These are phyloP conservation scores for Rotaria sp. DNA, from an alignment of 2,888 invertebrate species.

Conservation along the genomic window DNA sequence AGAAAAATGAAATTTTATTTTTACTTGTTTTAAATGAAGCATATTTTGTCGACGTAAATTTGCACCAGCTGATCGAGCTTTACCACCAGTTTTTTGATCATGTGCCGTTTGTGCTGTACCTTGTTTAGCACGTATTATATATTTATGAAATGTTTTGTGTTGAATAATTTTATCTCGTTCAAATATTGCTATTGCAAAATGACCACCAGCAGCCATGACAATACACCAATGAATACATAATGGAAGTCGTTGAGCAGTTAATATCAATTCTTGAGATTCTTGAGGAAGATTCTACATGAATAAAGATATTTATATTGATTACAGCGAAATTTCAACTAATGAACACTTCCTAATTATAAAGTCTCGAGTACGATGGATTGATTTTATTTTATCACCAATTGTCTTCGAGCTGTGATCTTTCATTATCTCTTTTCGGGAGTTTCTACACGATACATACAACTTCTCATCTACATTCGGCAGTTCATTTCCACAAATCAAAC, in stretches of 20 bases:
- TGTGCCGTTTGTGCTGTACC: conserved; percentile 68
- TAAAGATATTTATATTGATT: background rate
- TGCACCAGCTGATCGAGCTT: conserved; percentile 72
- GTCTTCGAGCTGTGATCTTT: no score
- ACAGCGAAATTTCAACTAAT: no score
- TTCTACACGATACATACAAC: no score
- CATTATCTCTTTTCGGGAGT: no score
- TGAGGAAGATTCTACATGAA: conserved; percentile 50
- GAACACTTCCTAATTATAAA: no score
- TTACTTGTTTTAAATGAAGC: conserved; percentile 49
- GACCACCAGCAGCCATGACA: conserved; percentile 76
- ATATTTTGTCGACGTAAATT: conserved; percentile 73
- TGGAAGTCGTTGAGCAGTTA: conserved; percentile 49
- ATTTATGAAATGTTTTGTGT: conserved; percentile 78
- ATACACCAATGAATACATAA: conserved; percentile 65
- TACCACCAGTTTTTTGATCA: conserved; percentile 61
- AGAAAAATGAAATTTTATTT: background rate
- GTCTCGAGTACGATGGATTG: no score
- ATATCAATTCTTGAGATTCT: conserved; percentile 50
- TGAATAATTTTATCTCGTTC: conserved; percentile 58
- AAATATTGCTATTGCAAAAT: conserved; percentile 70
- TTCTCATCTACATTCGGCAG: no score
- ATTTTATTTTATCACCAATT: no score
- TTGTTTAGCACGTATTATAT: conserved; percentile 74
- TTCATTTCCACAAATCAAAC: no score